Base-by-base conservation (phyloP, 2,113 vertebrate genomes). In the Leucosticte australis region DNA sequence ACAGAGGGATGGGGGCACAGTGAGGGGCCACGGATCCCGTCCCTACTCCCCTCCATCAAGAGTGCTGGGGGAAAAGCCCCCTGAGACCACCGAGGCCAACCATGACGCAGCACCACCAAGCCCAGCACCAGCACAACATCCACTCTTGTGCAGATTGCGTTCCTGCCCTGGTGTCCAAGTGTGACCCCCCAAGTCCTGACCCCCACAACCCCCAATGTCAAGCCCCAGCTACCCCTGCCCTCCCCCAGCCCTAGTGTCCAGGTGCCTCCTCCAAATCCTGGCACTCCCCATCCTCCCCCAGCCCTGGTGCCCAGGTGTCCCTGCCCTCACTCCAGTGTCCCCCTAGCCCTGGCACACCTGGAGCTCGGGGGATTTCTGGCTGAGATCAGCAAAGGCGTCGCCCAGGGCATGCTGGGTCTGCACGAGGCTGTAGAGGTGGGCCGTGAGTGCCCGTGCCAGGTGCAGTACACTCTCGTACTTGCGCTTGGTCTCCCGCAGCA, bases 331-430 rank as follows among this genome's bases (percentile, higher is more conserved):
- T 7, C 11, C 9, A 3, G 30, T 3, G 26, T 20, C 7, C 28
- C 64, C 13, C 23, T 6, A 11, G 47, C 64, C 28, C 28, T 5
- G 22, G 62, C 70, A 55, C 35, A 83, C 87, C 87, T 99, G 98
- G 44, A 99, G 98, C 96, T 99, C 99, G 1, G 99, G 99, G 23
- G 99, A 99, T 93, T 99, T 99, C 98, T 99, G 99, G 97, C 99
- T 99, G 97, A 99, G 99, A 97, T 99, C 99, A 2, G 99, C 98
- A 56, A 99, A 99, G 95, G 98, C 98, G 26, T 99, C 99, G 0
- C 99, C 99, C 85, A 99, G 98, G 10, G 99, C 98, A 7, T 99
- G 98, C 98, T 99, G 99, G 0, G 99, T 99, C 98, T 99, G 99
- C 88, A 99, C 98, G 96, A 99, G 98, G 98, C 99, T 99, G 98